Conservation (phyloP, 2,113 vertebrate genomes). For the Eurystomus gularis region DNA sequence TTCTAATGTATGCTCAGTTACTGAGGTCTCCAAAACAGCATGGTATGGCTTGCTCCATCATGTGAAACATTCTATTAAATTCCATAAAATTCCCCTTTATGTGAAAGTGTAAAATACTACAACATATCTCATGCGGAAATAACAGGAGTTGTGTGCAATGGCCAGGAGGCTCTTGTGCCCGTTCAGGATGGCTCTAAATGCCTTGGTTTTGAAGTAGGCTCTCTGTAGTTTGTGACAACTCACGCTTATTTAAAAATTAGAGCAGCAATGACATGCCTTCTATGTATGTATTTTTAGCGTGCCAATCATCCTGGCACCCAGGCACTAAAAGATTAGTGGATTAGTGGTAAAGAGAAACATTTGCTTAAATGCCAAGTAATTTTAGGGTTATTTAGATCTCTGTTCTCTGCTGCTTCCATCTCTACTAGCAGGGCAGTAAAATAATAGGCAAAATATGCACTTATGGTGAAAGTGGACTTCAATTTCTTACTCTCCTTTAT, state of each 20-base stretch:
- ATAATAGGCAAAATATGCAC: neutral
- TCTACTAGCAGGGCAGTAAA: neutral
- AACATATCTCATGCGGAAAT: neutral
- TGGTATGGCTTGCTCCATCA: neutral
- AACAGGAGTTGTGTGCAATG: neutral
- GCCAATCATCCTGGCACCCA: neutral
- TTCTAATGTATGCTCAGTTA: neutral
- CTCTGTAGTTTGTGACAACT: neutral
- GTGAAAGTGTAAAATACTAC: neutral
- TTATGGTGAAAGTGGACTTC: neutral
- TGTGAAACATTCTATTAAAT: neutral
- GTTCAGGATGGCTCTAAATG: neutral
- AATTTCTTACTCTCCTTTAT: neutral
- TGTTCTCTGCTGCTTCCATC: neutral
- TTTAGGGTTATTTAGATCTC: neutral
- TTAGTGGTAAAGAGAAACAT: constrained; percentile 8
- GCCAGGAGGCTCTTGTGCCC: neutral
- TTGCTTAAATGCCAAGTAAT: neutral
- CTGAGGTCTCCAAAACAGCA: neutral
- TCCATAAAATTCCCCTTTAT: neutral
- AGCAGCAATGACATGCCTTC: neutral
- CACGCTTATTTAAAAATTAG: neutral
- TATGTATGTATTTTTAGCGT: neutral
- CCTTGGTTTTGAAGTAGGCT: neutral
- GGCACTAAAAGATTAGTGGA: neutral